Evolutionary conservation across 2,888 invertebrate species (phyloP).

Genomic region (Hemaris fuciformis): DNA sequence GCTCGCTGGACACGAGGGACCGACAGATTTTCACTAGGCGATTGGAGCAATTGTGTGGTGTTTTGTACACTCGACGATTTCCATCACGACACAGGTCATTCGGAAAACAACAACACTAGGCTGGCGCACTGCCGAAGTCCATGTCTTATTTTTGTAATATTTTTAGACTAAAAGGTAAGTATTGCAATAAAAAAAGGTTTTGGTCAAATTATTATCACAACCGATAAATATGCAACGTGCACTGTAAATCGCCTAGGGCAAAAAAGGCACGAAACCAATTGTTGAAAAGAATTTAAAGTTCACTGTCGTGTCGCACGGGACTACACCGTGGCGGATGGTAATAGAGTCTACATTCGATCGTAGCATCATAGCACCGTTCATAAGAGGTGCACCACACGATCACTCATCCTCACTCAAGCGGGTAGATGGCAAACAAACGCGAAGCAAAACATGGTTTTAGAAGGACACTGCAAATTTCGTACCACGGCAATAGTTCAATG

Average conservation of each 20-base stretch:
- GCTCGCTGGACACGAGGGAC: slow-evolving; percentile 13
- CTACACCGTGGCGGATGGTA: slow-evolving; percentile 42
- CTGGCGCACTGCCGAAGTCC: neutral
- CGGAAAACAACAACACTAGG: neutral
- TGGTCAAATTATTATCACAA: neutral
- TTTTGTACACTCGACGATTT: neutral
- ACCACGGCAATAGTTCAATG: neutral
- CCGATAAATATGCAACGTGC: neutral
- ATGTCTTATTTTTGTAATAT: neutral
- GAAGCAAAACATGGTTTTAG: slow-evolving; percentile 19
- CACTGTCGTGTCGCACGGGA: slow-evolving; percentile 39
- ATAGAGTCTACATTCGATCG: slow-evolving; percentile 36
- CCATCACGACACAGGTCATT: neutral
- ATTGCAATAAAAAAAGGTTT: neutral
- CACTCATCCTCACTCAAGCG: slow-evolving; percentile 46
- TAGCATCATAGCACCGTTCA: slow-evolving; percentile 31
- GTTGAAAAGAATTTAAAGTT: neutral
- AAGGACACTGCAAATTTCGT: slow-evolving; percentile 6
- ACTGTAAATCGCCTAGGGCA: neutral
- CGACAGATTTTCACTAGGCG: slow-evolving; percentile 12
- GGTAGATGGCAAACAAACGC: slow-evolving; percentile 28
- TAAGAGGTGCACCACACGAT: slow-evolving; percentile 38
- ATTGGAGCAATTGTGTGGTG: slow-evolving; percentile 11
- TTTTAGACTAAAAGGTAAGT: neutral
- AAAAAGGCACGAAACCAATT: neutral